Conservation (phyloP, 1,140 invertebrate genomes). For the Polypedilum vanderplanki region DNA sequence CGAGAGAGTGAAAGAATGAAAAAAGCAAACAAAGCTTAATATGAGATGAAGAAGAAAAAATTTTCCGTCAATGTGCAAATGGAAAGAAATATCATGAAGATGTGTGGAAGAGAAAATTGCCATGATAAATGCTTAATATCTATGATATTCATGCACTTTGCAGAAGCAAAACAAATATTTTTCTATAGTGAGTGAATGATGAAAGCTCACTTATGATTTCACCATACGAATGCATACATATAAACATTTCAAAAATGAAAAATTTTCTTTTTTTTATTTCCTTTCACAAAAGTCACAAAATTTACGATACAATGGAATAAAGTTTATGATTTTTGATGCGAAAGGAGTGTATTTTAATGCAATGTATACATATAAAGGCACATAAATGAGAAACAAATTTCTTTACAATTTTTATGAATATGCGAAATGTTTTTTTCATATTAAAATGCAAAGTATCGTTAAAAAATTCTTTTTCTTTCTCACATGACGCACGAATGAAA, state of each 20-base stretch:
- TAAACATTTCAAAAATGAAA: not conserved
- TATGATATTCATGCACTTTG: slow-evolving; percentile 29
- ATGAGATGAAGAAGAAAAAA: not conserved
- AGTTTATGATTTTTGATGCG: too few species aligned
- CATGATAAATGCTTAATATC: slow-evolving; percentile 25
- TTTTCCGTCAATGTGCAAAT: not conserved
- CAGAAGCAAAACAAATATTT: not conserved
- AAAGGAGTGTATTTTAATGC: too few species aligned
- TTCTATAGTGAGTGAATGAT: not conserved
- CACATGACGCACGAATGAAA: not conserved
- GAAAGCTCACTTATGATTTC: too few species aligned
- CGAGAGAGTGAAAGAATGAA: not conserved
- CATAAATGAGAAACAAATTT: not conserved
- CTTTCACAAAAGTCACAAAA: not conserved
- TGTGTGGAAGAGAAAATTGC: slow-evolving; percentile 22
- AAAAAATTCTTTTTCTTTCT: not conserved
- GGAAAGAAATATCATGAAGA: not conserved
- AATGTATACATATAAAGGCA: too few species aligned
- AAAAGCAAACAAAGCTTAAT: not conserved
- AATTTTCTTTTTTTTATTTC: not conserved
- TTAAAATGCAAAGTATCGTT: slow-evolving; percentile 7
- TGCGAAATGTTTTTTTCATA: not conserved
- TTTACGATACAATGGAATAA: too few species aligned
- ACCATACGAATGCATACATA: too few species aligned
- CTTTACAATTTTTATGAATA: slow-evolving; percentile 7